phyloP scores from a whole-genome alignment of 1,140 invertebrate genomes.

The Zaprionus tsacasi region DNA sequence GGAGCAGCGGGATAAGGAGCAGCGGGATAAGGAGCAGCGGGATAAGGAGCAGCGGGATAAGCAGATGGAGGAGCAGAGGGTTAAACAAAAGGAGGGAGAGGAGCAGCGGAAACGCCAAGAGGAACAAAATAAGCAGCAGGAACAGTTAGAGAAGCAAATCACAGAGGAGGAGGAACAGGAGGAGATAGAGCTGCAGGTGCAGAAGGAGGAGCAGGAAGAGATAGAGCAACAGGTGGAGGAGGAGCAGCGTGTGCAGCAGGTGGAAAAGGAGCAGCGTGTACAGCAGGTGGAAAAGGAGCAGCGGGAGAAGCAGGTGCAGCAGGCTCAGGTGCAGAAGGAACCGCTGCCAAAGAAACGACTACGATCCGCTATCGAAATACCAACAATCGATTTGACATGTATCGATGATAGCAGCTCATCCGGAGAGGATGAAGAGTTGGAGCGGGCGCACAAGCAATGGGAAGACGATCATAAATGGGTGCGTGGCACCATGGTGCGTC shows the following conservation, averaged over 20 bases:
- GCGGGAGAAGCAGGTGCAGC: background rate
- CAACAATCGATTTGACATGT: conserved; percentile 21
- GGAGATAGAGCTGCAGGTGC: background rate
- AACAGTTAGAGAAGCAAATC: too few relatives aligned
- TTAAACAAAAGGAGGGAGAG: background rate
- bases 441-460: background rate
- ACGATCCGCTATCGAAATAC: background rate
- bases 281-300: background rate
- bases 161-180: background rate
- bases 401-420: background rate
- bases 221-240: background rate
- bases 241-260: background rate
- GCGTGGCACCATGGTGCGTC: background rate
- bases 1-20: too few relatives aligned
- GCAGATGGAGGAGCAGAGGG: too few relatives aligned
- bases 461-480: background rate
- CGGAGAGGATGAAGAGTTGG: background rate
- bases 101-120: too few relatives aligned
- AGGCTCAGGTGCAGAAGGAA: background rate
- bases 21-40: background rate
- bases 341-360: background rate
- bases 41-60: background rate
- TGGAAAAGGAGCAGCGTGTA: background rate
- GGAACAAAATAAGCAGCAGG: too few relatives aligned
- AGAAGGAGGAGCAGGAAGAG: background rate